Evolutionary conservation across 2,113 vertebrate genomes (phyloP), one percentile per base, ranked within the genome.

Genomic region (Pavo muticus): DNA sequence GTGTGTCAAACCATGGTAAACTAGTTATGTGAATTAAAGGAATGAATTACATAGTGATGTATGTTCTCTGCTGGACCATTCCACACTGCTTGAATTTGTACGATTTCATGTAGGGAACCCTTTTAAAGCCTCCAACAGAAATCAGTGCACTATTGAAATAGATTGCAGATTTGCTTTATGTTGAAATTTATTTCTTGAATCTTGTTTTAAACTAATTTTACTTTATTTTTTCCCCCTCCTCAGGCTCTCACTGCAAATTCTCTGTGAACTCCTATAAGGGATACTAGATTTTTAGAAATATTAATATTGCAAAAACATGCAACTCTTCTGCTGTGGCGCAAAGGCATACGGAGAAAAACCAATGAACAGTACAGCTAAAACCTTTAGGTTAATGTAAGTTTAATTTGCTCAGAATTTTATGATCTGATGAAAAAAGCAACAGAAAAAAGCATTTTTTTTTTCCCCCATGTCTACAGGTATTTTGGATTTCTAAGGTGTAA

Each of bases 251-350:
- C 23, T 75, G 39, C 44, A 91, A 72, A 64, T 91, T 81, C 32
- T 86, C 47, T 63, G 76, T 74, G 56, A 91, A 92, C 63, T 94
- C 84, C 73, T 89, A 81, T 13, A 89, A 21, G 45, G 93, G 70
- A 84, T 91, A 47, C 69, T 84, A 96, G 90, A 94, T 94, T 83
- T 91, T 96, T 96, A 93, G 88, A 93, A 95, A 93, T 94, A 96
- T 92, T 95, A 96, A 95, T 92, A 94, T 88, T 96, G 78, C 88
- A 93, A 93, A 77, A 30, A 40, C 76, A 90, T 83, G 64, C 61
- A 76, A 67, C 65, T 89, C 77, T 91, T 77, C 93, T 90, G 93
- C 91, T 94, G 92, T 84, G 95, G 48, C 73, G 89, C 50, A 92
- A 91, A 92, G 68, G 30, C 83, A 93, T 35, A 88, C 72, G 81